These are phyloP conservation scores for Fragum sueziense DNA, from an alignment of 2,888 invertebrate genomes.

Conservation along the genomic window DNA sequence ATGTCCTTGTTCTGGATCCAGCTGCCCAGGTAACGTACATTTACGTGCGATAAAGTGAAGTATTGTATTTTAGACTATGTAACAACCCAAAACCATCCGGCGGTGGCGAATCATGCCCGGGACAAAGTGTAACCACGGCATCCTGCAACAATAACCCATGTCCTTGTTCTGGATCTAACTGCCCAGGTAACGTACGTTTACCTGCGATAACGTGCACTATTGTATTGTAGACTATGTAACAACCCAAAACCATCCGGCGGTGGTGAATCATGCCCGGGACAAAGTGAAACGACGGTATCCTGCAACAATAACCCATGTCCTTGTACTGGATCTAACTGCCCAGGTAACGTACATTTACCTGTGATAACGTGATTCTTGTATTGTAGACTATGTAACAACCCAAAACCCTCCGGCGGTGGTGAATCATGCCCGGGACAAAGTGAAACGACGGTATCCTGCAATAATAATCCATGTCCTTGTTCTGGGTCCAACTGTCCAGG, in stretches of 20 bases:
- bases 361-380: no score
- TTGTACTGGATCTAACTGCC: conserved; percentile 20
- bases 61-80: conserved; percentile 28
- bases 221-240: conserved; percentile 46
- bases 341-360: no score
- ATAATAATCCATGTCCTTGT: conserved; percentile 36
- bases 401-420: conserved; percentile 45
- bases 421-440: conserved; percentile 35
- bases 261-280: conserved; percentile 40
- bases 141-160: conserved; percentile 37
- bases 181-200: conserved; percentile 29
- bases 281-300: conserved; percentile 7
- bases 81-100: conserved; percentile 41
- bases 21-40: conserved; percentile 21
- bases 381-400: conserved; percentile 46
- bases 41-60: neutral
- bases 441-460: conserved; percentile 24
- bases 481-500: conserved; percentile 20
- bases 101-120: conserved; percentile 42
- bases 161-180: conserved; percentile 24
- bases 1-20: conserved; percentile 34
- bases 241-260: conserved; percentile 44
- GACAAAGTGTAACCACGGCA: conserved; percentile 24
- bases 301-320: conserved; percentile 43
- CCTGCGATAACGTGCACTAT: no score